Base-by-base conservation (phyloP, 2,797 vertebrate species). In the Carapus acus region DNA sequence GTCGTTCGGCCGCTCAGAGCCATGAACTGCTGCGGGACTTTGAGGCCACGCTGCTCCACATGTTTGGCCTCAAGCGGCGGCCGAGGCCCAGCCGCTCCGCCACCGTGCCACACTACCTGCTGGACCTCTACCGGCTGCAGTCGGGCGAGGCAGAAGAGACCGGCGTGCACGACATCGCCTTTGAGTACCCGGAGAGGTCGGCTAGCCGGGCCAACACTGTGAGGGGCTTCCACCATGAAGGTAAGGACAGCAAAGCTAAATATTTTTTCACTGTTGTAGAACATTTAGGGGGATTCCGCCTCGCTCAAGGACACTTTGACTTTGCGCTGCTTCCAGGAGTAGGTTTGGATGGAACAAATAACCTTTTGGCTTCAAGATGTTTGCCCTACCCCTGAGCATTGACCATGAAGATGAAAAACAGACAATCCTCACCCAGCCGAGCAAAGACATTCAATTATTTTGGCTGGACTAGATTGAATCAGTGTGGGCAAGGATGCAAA, bases 21-120 rank as follows among this genome's bases (percentile, higher is more conserved):
- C 91, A 99, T 94, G 95, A 96, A 88, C 92, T 97, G 88, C 89
- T 98, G 86, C 93, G 91, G 88, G 94, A 95, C 90, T 97, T 99
- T 73, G 94, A 98, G 91, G 92, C 93, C 57, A 97, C 93, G 54
- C 91, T 98, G 86, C 92, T 99, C 81, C 94, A 96, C 86, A 98
- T 99, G 95, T 99, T 98, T 15, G 94, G 96, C 78, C 92, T 99
- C 84, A 94, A 92, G 79, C 88, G 86, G 78, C 90, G 96, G 62
- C 96, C 96, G 18, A 87, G 93, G 85, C 96, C 95, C 73, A 92
- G 91, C 84, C 90, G 86, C 66, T 88, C 89, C 11, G 85, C 90
- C 65, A 84, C 93, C 51, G 87, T 99, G 81, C 96, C 96, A 11
- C 89, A 86, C 65, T 98, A 98, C 85, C 91, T 98, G 90, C 86